These are phyloP conservation scores for Gymnogyps californianus DNA, from an alignment of 2,113 vertebrate species.

Conservation along the genomic window DNA sequence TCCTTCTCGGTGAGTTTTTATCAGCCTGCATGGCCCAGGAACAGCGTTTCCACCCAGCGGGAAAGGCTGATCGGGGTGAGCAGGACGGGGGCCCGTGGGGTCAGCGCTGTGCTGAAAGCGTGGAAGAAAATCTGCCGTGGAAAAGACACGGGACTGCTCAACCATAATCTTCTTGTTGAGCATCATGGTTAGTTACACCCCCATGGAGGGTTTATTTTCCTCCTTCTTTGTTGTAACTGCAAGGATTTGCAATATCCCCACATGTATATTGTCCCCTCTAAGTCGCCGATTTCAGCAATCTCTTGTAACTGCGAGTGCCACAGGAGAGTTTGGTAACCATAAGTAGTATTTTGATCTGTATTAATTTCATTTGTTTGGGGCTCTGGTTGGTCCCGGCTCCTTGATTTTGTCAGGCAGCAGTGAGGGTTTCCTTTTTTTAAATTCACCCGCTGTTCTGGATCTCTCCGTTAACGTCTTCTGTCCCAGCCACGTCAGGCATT, in stretches of 20 bases:
- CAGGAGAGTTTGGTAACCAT: background rate
- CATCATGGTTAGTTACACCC: background rate
- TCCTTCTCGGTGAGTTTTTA: background rate
- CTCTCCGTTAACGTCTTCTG: fast-evolving
- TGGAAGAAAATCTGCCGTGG: background rate
- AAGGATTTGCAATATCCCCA: background rate
- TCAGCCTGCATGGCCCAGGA: background rate
- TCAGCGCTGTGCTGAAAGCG: fast-evolving
- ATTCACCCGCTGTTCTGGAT: background rate
- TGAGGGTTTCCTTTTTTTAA: background rate
- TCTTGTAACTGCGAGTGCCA: background rate
- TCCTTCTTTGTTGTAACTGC: background rate
- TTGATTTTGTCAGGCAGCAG: background rate
- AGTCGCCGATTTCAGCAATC: fast-evolving
- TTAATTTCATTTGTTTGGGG: background rate
- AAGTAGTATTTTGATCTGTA: background rate
- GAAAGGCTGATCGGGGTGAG: fast-evolving
- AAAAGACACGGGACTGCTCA: background rate
- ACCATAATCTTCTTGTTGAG: background rate
- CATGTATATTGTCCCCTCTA: background rate
- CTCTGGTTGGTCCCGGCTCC: background rate
- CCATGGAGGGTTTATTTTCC: background rate
- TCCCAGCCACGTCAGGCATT: fast-evolving
- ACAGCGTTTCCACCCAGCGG: fast-evolving
- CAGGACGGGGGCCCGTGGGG: fast-evolving